Evolutionary conservation across 2,797 vertebrate species (phyloP).

Genomic region (Bucorvus abyssinicus): DNA sequence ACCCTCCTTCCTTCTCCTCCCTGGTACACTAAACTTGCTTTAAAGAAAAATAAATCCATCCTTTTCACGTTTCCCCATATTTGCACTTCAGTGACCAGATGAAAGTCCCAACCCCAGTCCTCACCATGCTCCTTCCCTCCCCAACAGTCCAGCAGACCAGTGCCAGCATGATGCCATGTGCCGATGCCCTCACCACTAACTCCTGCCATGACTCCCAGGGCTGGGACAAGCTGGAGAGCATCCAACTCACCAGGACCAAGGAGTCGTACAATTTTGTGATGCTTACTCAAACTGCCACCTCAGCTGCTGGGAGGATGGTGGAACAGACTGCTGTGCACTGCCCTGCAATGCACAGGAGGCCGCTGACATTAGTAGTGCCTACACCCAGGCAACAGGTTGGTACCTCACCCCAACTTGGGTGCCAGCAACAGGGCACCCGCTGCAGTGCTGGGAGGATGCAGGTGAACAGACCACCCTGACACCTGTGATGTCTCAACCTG

Average conservation of each 20-base stretch:
- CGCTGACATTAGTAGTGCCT: background rate
- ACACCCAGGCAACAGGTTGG: background rate
- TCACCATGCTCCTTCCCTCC: background rate
- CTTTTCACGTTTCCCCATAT: background rate
- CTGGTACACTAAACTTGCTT: background rate
- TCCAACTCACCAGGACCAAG: background rate
- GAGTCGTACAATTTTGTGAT: background rate
- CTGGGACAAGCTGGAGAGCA: background rate
- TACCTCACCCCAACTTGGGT: background rate
- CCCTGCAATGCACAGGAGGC: background rate
- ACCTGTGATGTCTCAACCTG: background rate
- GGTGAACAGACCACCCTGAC: background rate
- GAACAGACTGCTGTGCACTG: background rate
- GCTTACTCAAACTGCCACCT: background rate
- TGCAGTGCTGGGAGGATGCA: background rate
- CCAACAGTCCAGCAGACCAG: background rate
- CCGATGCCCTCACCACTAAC: background rate
- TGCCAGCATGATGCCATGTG: no score
- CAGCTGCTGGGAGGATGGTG: fast-evolving
- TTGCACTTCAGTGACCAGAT: background rate
- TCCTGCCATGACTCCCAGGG: background rate
- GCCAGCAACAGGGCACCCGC: background rate
- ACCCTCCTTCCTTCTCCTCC: background rate
- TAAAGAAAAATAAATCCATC: background rate
- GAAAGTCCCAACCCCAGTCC: background rate